phyloP scores from a whole-genome alignment of 2,113 vertebrate species.

The Steatornis caripensis region DNA sequence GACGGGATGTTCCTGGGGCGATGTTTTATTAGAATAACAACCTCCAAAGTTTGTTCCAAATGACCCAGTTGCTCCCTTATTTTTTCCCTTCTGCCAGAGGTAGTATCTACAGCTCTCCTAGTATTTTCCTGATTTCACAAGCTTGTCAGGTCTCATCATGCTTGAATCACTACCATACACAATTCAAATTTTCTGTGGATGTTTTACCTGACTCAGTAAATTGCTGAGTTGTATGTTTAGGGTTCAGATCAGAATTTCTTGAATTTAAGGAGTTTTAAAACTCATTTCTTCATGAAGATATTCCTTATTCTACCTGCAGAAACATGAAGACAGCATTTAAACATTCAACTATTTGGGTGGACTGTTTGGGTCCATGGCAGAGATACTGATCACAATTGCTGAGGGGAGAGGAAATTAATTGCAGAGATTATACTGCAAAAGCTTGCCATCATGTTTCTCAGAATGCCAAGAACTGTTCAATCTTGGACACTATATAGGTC shows the following conservation, averaged over 20 bases:
- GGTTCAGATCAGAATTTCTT: not conserved
- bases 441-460: not conserved
- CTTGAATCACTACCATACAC: not conserved
- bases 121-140: not conserved
- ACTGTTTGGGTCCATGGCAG: not conserved
- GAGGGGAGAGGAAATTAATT: not conserved
- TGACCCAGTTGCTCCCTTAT: accelerated
- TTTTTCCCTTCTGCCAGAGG: accelerated
- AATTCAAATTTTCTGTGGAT: not conserved
- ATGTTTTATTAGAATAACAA: not conserved
- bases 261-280: not conserved
- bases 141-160: not conserved
- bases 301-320: not conserved
- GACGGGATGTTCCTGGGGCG: accelerated
- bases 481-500: not conserved
- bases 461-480: not conserved
- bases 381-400: not conserved
- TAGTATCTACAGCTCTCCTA: accelerated
- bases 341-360: not conserved
- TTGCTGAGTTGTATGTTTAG: not conserved
- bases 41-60: not conserved
- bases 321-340: not conserved
- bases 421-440: not conserved
- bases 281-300: not conserved
- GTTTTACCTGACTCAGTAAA: not conserved